Base-by-base conservation (phyloP, 2,797 vertebrate species). In the Lepilemur ruficaudatus region DNA sequence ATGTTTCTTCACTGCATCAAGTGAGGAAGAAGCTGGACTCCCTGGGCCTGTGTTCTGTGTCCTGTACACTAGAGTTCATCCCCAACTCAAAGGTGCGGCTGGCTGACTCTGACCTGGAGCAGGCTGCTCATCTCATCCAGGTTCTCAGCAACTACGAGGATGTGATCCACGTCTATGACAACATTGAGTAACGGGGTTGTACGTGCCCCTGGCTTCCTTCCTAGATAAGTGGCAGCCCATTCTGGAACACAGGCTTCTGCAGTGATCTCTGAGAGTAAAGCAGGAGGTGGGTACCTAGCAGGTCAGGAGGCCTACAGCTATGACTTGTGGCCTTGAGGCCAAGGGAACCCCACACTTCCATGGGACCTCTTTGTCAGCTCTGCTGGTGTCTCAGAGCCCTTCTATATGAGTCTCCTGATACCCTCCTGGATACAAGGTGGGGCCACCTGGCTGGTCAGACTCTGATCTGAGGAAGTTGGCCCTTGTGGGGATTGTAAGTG, bases 161-260 rank as follows among this genome's bases (percentile, higher is more conserved):
- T 0, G 99, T 99, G 61, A 98, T 99, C 30, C 98, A 98, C 25
- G 98, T 99, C 63, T 99, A 99, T 98, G 99, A 99, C 98, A 99
- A 99, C 97, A 99, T 99, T 94, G 98, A 99, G 92, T 98, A 98
- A 86, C 32, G n/a, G 65, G 72, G 20, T 48, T 87, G 0, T 7
- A 1, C 0, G 1, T 61, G 30, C 18, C 70, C 35, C n/a, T 1
- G 0, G 22, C n/a, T 35, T 72, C 48, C 70, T 89, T 89, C 59
- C 46, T 73, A 23, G 32, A 46, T n/a, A 81, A 41, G 9, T 13
- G 52, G 75, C 59, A 35, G 61, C 55, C 25, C 5, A 0, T 46
- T 80, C 48, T 50, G 25, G 38, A 84, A 22, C 52, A 70, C 30
- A 46, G 38, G 23, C 38, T 63, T 93, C 59, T 46, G 20, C 55